These are phyloP conservation scores for Podocnemis expansa DNA, from an alignment of 2,113 vertebrate genomes.

Conservation along the genomic window DNA sequence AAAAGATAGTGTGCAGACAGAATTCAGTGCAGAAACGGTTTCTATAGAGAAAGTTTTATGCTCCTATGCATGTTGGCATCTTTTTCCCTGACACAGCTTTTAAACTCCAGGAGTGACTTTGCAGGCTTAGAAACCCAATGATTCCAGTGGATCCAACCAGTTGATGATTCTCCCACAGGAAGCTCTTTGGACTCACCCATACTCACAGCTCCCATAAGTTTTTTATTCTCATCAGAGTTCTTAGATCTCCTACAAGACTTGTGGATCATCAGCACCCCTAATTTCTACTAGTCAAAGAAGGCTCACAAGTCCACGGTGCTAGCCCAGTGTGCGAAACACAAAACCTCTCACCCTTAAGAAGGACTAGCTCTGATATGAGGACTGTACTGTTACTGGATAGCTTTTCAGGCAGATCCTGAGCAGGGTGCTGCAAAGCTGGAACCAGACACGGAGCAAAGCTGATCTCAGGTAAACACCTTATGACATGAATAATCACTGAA, in stretches of 20 bases:
- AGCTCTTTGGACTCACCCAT: neutral
- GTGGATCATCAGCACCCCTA: rapidly evolving
- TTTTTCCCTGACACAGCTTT: rapidly evolving
- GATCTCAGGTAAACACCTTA: neutral
- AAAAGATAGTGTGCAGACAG: neutral
- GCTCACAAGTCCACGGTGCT: neutral
- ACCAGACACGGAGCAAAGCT: neutral
- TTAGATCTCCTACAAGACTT: neutral
- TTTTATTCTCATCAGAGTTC: rapidly evolving
- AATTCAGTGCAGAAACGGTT: rapidly evolving
- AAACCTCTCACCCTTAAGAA: neutral
- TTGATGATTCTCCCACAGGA: neutral
- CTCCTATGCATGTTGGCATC: rapidly evolving
- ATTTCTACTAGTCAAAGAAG: neutral
- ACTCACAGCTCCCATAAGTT: neutral
- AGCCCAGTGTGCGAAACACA: no score
- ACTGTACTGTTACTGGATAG: neutral
- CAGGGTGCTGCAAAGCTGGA: neutral
- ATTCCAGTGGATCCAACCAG: neutral
- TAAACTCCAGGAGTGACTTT: neutral
- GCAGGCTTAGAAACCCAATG: neutral
- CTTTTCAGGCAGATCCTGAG: no score
- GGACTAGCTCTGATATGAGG: neutral
- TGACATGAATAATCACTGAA: neutral
- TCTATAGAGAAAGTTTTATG: neutral